Evolutionary conservation across 2,797 vertebrate species (phyloP), one percentile per base, ranked within the genome.

Genomic region (Dermochelys coriacea): DNA sequence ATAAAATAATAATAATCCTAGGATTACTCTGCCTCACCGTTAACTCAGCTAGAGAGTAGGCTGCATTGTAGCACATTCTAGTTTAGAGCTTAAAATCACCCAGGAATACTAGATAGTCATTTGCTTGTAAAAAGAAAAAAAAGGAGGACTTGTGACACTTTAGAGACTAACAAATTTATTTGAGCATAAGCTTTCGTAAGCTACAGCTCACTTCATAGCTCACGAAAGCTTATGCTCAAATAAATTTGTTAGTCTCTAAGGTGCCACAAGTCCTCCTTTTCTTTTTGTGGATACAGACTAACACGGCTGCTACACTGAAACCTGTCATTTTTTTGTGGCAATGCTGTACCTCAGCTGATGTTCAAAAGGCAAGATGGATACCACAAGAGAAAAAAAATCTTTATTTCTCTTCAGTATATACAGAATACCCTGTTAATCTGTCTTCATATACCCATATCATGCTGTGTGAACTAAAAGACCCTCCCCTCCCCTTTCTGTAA

Each of bases 1-100:
- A 88, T 89, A 77, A 94, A 96, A 93, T 91, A 88, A 91, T 90
- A 83, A 91, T 91, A 87, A 90, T 91, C 57, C 80, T 82, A 90
- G 64, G 77, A 93, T 50, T 54, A 88, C 61, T 50, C n/a, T 93
- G n/a, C 3, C 57, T 49, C 29, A 91, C 90, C 31, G 54, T 91
- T 93, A 90, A 45, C 80, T 93, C 90, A 90, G 84, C 74, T 92
- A 90, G 80, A 95, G 80, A 64, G 50, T 64, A 88, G 78, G 84
- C 84, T 89, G 89, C 94, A 88, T 85, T 74, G 47, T 37, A 86
- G 68, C 23, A 71, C 8, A 12, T 84, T 94, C 84, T 84, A 92
- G 80, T 88, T 92, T 71, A 37, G 88, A 49, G 27, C 81, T 88
- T 88, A 78, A 89, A 91, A 34, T 87, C 84, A 89, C 71, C 64